These are phyloP conservation scores for Carposina sasakii DNA, from an alignment of 1,140 invertebrate species.

Conservation along the genomic window DNA sequence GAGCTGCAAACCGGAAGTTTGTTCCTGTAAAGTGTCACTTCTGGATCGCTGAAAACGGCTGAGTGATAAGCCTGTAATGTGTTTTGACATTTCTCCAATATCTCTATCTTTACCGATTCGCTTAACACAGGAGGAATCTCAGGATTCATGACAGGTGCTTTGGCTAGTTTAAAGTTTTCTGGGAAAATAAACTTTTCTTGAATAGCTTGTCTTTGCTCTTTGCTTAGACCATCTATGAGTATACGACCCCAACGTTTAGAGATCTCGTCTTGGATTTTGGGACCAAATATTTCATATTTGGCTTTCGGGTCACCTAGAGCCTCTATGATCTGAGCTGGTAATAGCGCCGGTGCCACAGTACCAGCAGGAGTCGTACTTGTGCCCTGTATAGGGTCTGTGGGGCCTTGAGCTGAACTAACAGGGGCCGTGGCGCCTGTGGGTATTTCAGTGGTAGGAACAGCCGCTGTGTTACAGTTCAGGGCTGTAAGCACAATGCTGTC, in stretches of 20 bases:
- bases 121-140: slow-evolving; percentile 1
- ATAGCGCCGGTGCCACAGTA: background rate
- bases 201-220: slow-evolving; percentile 5
- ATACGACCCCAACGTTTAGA: slow-evolving; percentile 14
- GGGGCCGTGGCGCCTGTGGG: too few relatives aligned
- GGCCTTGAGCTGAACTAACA: too few relatives aligned
- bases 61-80: too few relatives aligned
- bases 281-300: slow-evolving; percentile 6
- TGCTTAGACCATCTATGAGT: slow-evolving; percentile 4
- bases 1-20: too few relatives aligned
- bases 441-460: too few relatives aligned
- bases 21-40: too few relatives aligned
- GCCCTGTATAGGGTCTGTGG: too few relatives aligned
- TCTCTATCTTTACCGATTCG: slow-evolving; percentile 4
- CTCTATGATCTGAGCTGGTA: slow-evolving; percentile 6
- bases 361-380: background rate
- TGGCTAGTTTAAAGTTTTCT: slow-evolving; percentile 4
- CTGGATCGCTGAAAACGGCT: too few relatives aligned
- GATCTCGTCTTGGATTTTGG: slow-evolving; percentile 8
- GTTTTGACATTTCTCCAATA: background rate
- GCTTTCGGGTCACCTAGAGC: slow-evolving; percentile 6
- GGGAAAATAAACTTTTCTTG: slow-evolving; percentile 5
- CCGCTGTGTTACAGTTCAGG: too few relatives aligned
- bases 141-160: background rate
- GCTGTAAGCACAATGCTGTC: background rate